phyloP scores from a whole-genome alignment of 2,888 invertebrate genomes.

The Phyto melanocephala region DNA sequence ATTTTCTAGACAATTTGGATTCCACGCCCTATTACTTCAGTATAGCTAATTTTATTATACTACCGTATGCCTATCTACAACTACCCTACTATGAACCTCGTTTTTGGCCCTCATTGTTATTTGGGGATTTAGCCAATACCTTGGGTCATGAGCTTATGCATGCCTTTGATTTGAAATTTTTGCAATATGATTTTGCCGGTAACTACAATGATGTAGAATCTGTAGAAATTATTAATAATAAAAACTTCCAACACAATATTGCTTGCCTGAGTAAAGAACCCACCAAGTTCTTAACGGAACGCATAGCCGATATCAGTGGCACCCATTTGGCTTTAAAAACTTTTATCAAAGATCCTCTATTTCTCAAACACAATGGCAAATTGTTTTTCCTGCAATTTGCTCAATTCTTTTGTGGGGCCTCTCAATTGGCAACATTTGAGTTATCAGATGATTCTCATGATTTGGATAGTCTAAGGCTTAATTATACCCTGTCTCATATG shows the following conservation, averaged over 20 bases:
- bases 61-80: slow-evolving; percentile 72
- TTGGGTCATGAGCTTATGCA: slow-evolving; percentile 74
- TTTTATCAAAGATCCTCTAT: slow-evolving; percentile 66
- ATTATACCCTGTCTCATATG: slow-evolving; percentile 72
- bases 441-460: slow-evolving; percentile 70
- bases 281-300: slow-evolving; percentile 69
- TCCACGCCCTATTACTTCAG: slow-evolving; percentile 72
- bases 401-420: slow-evolving; percentile 74
- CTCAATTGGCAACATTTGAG: neutral
- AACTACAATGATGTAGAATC: slow-evolving; percentile 60
- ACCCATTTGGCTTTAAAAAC: slow-evolving; percentile 71
- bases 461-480: slow-evolving; percentile 70
- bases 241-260: slow-evolving; percentile 63
- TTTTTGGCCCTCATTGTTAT: slow-evolving; percentile 73
- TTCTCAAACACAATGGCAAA: slow-evolving; percentile 66
- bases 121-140: slow-evolving; percentile 73
- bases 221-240: slow-evolving; percentile 53
- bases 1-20: slow-evolving; percentile 70
- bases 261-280: slow-evolving; percentile 68
- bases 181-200: slow-evolving; percentile 70
- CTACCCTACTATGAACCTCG: slow-evolving; percentile 70
- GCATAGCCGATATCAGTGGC: slow-evolving; percentile 73
- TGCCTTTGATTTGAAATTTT: slow-evolving; percentile 70
- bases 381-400: slow-evolving; percentile 74
- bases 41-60: slow-evolving; percentile 70